Evolutionary conservation across 2,888 invertebrate genomes (phyloP).

Genomic region (Drosophila longiperda): DNA sequence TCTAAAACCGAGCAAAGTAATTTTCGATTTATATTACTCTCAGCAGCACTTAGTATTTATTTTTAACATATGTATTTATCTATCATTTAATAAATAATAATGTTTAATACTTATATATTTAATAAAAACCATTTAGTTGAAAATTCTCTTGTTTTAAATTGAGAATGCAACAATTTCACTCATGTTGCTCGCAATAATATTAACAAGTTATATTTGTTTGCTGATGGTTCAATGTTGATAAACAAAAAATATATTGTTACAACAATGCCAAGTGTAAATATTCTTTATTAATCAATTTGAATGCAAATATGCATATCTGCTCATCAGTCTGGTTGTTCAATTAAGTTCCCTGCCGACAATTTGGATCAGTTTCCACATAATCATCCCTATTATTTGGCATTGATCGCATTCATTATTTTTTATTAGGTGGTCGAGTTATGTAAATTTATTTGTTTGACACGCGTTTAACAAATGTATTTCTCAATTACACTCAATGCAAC

Average conservation of each 20-base stretch:
- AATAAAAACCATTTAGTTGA: not conserved
- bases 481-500: slow-evolving; percentile 49
- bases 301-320: slow-evolving; percentile 16
- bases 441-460: slow-evolving; percentile 69
- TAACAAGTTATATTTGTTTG: not conserved
- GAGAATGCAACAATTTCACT: not conserved
- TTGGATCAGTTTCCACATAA: slow-evolving; percentile 53
- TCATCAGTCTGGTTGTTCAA: slow-evolving; percentile 37
- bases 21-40: not conserved
- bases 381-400: slow-evolving; percentile 45
- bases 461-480: slow-evolving; percentile 25
- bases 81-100: not conserved
- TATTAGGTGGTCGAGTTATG: slow-evolving; percentile 60
- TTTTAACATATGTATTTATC: not conserved
- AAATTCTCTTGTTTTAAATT: not conserved
- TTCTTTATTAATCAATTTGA: slow-evolving; percentile 42
- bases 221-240: slow-evolving; percentile 13
- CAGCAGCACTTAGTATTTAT: not conserved
- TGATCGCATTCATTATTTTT: slow-evolving; percentile 61
- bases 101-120: not conserved
- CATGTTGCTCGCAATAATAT: slow-evolving; percentile 3
- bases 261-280: slow-evolving; percentile 31
- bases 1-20: not conserved
- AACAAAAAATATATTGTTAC: slow-evolving; percentile 4
- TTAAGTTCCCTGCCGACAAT: slow-evolving; percentile 50